Base-by-base conservation (phyloP, 2,113 vertebrate species). In the Tor tambroides region DNA sequence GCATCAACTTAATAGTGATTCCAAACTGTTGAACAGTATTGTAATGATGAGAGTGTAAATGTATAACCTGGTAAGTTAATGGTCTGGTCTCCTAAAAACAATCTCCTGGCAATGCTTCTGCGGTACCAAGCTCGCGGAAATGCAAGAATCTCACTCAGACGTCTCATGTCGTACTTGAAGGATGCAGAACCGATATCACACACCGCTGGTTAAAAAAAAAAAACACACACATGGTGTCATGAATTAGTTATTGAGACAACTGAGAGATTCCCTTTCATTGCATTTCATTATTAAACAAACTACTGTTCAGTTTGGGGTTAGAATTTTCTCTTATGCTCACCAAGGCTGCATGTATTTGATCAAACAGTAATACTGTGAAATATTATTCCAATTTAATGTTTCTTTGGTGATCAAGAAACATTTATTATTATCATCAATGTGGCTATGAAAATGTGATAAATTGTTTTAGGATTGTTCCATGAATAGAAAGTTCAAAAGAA, bases 121-220 rank as follows among this genome's bases (percentile, higher is more conserved):
- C 98, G 96, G 89, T 99, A 99, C 98, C 98, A 99, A 77, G 98
- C 98, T 90, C 96, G 96, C 1, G 98, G 98, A 90, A 99, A 99
- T 69, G 98, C 98, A 88, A 99, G 93, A 91, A 99, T 99, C 94
- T 99, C 98, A 85, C 98, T 98, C 89, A 99, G 96, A 49, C 98
- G 95, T 23, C 98, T 95, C 98, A 99, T 99, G 91, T 99, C 98
- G 0, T 99, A 99, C 89, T 99, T 99, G 90, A 99, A 99, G 69
- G 98, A 99, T 69, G 98, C 98, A 1, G 98, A 99, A 54, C 98
- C 98, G 80, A 99, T 99, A 92, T 99, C 98, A 89, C 98, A 99
- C 83, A 99, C 98, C 84, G 98, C 98, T 99, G 89, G 75, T 17
- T 35, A 35, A 32, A 17, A n/a, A 11, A 28, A 43, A 43, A 0